These are phyloP conservation scores for Etheostoma nigrum DNA, from an alignment of 2,797 vertebrate species.

Conservation along the genomic window DNA sequence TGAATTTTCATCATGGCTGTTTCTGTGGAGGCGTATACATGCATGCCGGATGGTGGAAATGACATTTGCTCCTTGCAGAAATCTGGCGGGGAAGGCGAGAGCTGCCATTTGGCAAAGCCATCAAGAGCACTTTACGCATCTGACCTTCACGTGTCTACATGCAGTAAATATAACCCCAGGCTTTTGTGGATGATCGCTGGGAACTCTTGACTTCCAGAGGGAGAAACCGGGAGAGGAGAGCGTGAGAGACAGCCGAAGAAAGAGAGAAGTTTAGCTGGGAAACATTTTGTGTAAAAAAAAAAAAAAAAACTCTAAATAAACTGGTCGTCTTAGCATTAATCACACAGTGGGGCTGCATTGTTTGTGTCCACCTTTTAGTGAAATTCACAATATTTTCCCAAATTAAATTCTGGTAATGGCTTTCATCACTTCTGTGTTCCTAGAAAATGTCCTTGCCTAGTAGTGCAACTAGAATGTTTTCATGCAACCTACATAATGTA, in stretches of 20 bases:
- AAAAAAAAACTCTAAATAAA: neutral
- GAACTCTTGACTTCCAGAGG: slow-evolving; percentile 40
- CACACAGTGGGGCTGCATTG: slow-evolving; percentile 13
- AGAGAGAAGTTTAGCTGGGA: slow-evolving; percentile 21
- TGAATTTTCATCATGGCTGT: slow-evolving; percentile 43
- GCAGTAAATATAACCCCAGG: slow-evolving; percentile 83
- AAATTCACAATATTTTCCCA: slow-evolving; percentile 46
- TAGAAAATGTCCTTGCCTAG: neutral
- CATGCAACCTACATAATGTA: neutral
- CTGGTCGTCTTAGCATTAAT: slow-evolving; percentile 30
- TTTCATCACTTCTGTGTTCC: slow-evolving; percentile 6
- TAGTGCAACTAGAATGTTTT: neutral
- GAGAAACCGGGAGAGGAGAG: slow-evolving; percentile 42
- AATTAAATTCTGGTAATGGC: slow-evolving; percentile 33
- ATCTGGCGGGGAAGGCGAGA: slow-evolving; percentile 43
- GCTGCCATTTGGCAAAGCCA: slow-evolving; percentile 86
- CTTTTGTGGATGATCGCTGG: slow-evolving; percentile 63
- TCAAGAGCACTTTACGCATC: slow-evolving; percentile 80
- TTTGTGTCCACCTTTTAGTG: slow-evolving; percentile 3
- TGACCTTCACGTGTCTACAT: slow-evolving; percentile 86
- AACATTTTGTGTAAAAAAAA: slow-evolving; percentile 14
- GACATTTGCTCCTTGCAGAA: slow-evolving; percentile 58
- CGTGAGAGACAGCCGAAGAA: slow-evolving; percentile 52
- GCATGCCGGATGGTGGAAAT: slow-evolving; percentile 52
- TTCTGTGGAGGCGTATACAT: slow-evolving; percentile 45